These are phyloP conservation scores for Lycaon pictus DNA, from an alignment of 2,113 vertebrate genomes.

Conservation along the genomic window DNA sequence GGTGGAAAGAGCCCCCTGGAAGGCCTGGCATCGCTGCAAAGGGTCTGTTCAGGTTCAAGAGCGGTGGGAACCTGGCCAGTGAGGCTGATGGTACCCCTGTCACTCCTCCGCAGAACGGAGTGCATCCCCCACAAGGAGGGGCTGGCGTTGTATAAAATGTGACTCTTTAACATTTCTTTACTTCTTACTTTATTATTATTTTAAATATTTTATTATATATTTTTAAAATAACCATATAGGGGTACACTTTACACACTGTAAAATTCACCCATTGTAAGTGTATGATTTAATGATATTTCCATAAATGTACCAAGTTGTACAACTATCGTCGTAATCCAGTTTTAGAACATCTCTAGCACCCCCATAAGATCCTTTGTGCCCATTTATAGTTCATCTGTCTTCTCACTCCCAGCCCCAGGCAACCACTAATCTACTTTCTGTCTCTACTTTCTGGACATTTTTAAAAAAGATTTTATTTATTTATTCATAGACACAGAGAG, in stretches of 20 bases:
- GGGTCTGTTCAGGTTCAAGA: background rate
- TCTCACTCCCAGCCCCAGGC: background rate
- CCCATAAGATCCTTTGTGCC: background rate
- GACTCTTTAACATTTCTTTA: background rate
- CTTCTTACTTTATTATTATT: background rate
- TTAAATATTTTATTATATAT: background rate
- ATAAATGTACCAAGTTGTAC: background rate
- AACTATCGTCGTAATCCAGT: background rate
- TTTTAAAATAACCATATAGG: background rate
- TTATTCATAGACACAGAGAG: too few species aligned
- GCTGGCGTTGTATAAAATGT: background rate
- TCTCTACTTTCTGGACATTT: constrained; percentile 12
- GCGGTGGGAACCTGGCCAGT: background rate
- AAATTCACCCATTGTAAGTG: background rate
- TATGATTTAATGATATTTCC: background rate
- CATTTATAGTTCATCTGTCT: background rate
- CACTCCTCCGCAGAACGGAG: background rate
- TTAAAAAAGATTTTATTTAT: too few species aligned
- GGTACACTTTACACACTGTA: background rate
- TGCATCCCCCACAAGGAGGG: background rate
- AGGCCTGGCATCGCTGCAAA: background rate
- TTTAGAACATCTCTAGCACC: background rate
- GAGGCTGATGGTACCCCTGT: background rate
- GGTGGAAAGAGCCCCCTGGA: background rate
- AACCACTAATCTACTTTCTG: background rate